Evolutionary conservation across 2,113 vertebrate species (phyloP), one percentile per base, ranked within the genome.

Genomic region (Sarotherodon lohbergeri): DNA sequence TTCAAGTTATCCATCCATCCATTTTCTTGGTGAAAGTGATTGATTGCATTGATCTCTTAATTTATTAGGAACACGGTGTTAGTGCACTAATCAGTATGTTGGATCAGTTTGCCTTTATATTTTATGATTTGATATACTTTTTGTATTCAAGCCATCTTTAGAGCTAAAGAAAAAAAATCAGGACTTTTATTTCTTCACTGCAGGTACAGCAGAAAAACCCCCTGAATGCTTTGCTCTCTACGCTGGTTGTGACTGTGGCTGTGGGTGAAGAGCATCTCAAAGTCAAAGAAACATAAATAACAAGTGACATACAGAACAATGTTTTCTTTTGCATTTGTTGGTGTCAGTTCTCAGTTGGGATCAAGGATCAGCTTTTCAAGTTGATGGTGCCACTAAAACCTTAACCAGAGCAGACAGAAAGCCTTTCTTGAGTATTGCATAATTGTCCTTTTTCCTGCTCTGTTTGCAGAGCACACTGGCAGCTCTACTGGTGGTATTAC

Each of bases 301-400:
- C 56, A 9, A 32, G 54, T 85, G 84, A 82, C 86, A 82, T 73
- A 46, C 29, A 56, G 73, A 5, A 5, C 16, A 32, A 9, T 29
- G 71, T 48, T 76, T 76, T 43, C 12, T 59, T 76, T 61, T 79
- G 79, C 85, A 90, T 88, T 87, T 4, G 81, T 86, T 52, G 63
- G 83, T 55, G 83, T 89, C 76, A 73, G 46, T 68, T 86, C 56
- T 80, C 66, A 54, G 43, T 43, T 1, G 3, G 73, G 54, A 85
- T 83, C 88, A 90, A 59, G 86, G 46, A 66, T 88, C 76, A 87
- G 46, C 66, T 78, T 87, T 80, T 78, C n/a, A 3, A 81, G 66
- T 68, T 55, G 57, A 88, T 57, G 17, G 41, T 4, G 36, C 68
- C n/a, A 84, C 52, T 29, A 81, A 80, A 14, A 11, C 24, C 12